Conservation (phyloP, 35 echinoderm and acorn worm genomes). For the Apostichopus californicus region DNA sequence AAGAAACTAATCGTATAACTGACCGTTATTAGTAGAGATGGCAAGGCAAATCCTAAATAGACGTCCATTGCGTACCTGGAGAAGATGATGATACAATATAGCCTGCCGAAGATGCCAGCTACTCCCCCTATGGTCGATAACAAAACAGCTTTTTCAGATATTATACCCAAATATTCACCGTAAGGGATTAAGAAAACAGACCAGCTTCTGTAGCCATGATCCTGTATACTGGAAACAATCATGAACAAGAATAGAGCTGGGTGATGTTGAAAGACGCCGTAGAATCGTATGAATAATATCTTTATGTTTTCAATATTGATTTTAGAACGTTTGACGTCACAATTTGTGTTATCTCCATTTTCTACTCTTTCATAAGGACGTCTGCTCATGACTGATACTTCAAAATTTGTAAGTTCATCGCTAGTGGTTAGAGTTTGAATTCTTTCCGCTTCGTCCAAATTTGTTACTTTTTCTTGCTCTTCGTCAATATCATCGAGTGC, state of each 20-base stretch:
- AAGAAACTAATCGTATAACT: neutral
- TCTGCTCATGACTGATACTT: neutral
- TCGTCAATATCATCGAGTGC: too few species aligned
- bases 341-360: neutral
- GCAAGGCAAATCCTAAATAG: neutral
- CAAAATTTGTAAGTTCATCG: neutral
- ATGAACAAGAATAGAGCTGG: neutral
- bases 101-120: neutral
- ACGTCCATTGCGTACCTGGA: neutral
- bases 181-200: conserved; percentile 27
- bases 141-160: neutral
- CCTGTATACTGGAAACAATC: neutral
- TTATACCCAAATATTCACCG: neutral
- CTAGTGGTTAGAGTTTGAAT: too few species aligned
- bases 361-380: neutral
- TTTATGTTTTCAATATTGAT: neutral
- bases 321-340: neutral
- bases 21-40: neutral
- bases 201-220: conserved; percentile 14
- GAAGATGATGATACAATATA: neutral
- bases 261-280: neutral
- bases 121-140: neutral
- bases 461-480: too few species aligned
- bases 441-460: too few species aligned
- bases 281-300: neutral